Evolutionary conservation across 2,888 invertebrate genomes (phyloP), one percentile per base, ranked within the genome.

Genomic region (Hypomecis punctinalis): DNA sequence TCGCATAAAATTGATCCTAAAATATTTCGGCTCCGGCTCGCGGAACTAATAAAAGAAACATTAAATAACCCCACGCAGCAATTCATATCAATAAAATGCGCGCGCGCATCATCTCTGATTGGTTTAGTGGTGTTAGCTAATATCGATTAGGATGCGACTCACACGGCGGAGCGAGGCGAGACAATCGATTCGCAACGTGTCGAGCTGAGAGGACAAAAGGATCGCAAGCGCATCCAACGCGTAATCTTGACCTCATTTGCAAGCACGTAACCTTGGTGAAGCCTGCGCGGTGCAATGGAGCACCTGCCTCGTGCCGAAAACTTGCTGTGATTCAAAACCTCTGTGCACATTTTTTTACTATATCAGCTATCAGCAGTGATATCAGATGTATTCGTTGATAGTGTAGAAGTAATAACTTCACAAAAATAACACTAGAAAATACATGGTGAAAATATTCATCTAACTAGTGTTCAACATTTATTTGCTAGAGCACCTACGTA

Each of bases 181-280:
- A 74, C 71, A 78, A 81, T 78, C 69, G 61, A 81, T 83, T 81
- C 69, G 77, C 69, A 63, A 63, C 71, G 62, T 55, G 55, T 68
- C 59, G 61, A 56, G 63, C 37, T 62, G 71, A 76, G 75, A 76
- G 68, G 73, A 80, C 79, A 78, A 78, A 76, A 76, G 72, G 76
- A 77, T 76, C 66, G 68, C 64, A 55, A 63, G 73, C 76, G 75
- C 76, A 78, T 79, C 75, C 71, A 70, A 64, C n/a, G 45, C 36
- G 58, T 71, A 78, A 74, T 81, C 82, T 83, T 84, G 81, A 83
- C 85, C 81, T 71, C 78, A 73, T 76, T 84, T 6, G 40, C 37
- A 9, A 70, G 6, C 6, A 78, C 75, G 76, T 74, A 77, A 82
- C 75, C 78, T 77, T 74, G 76, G 66, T 53, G 47, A 43, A 61